Conservation (phyloP, 2,113 vertebrate genomes). For the Callipepla californica region DNA sequence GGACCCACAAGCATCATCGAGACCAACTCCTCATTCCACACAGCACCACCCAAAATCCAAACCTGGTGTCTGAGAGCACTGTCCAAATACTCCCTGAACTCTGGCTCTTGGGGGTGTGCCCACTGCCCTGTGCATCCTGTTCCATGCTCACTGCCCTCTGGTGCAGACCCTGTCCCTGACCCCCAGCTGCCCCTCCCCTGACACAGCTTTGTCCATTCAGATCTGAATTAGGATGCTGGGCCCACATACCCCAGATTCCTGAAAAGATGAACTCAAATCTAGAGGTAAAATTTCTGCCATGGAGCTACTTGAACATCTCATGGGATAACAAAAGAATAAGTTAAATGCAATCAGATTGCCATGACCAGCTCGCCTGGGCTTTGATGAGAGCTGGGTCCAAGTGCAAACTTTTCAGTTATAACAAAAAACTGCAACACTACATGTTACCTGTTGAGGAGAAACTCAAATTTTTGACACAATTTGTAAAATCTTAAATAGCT, state of each 20-base stretch:
- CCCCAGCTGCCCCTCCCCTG: too few relatives aligned
- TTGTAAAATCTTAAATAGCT: constrained; percentile 29
- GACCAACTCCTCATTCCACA: too few relatives aligned
- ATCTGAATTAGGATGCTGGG: background rate
- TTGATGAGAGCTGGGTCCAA: background rate
- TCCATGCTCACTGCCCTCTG: too few relatives aligned
- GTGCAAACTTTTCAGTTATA: background rate
- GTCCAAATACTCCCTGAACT: too few relatives aligned
- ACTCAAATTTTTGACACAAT: background rate
- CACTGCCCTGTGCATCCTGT: too few relatives aligned
- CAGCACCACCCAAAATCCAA: too few relatives aligned
- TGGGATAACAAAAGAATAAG: background rate
- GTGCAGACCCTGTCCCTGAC: too few relatives aligned
- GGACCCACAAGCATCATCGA: too few relatives aligned
- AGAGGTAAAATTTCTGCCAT: background rate
- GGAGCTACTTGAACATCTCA: background rate
- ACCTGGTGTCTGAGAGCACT: too few relatives aligned
- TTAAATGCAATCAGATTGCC: background rate
- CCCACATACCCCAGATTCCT: rapidly evolving
- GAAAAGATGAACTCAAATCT: background rate
- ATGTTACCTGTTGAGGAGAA: background rate
- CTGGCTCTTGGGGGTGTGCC: too few relatives aligned
- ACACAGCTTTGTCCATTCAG: background rate
- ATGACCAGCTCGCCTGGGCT: background rate
- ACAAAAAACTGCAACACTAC: background rate